Evolutionary conservation across 2,888 invertebrate species (phyloP), one percentile per base, ranked within the genome.

Genomic region (Liposcelis brunnea): DNA sequence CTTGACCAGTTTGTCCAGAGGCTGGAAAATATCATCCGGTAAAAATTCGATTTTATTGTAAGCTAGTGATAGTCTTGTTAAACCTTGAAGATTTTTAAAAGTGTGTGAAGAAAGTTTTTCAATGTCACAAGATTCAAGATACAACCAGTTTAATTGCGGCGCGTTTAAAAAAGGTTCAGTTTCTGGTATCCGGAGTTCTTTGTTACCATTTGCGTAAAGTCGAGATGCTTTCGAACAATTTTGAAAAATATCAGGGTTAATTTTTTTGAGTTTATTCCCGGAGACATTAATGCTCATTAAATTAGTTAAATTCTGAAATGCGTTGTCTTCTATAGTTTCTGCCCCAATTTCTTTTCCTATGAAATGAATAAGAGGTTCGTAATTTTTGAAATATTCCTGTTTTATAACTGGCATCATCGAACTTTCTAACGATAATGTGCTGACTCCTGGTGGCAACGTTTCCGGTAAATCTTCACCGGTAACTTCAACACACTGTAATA

Each of bases 381-480:
- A 19, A 21, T 40, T 40, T 40, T 40, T 40, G 15, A 40, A 10
- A 7, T 19, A 14, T 7, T 21, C 21, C n/a, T 40, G 3, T 18
- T 40, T 40, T 6, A 40, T 18, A 11, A n/a, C 21, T 3, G 40
- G 40, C 6, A 40, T 7, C 6, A 6, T 19, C 6, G 40, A 40
- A 6, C 16, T 40, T 3, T 10, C 10, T 6, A 40, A 19, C n/a
- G 19, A 19, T 5, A 40, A 8, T 18, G 15, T 15, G 4, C 16
- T 18, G 6, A 40, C 16, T 5, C 6, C 16, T 6, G 40, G 40
- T 10, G 6, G 12, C 5, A 18, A 18, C 7, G 15, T 40, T 7
- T 40, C 16, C 19, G 40, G 40, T 7, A 40, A 18, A 40, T 40
- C 40, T 6, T 14, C 40, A 12, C 21, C 40, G 6, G 16, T 40